Conservation (phyloP, 1,140 invertebrate genomes). For the Macrotrachela quadricornifera region DNA sequence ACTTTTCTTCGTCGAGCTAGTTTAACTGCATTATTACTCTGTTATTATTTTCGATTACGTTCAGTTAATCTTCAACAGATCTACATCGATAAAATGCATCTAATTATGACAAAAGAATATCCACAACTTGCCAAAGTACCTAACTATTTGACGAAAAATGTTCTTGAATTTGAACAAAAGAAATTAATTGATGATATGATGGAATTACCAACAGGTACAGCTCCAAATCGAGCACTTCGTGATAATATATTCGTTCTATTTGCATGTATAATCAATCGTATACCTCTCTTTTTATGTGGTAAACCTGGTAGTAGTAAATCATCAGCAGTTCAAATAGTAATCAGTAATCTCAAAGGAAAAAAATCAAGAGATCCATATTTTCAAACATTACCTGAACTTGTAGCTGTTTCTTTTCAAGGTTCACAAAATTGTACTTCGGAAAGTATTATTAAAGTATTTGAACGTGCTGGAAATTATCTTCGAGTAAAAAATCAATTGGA, state of each 20-base stretch:
- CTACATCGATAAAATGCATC: no score
- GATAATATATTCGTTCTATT: constrained; percentile 26
- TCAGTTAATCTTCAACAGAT: no score
- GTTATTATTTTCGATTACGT: no score
- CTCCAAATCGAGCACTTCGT: constrained; percentile 19
- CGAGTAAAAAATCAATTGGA: constrained; percentile 15
- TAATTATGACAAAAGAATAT: no score
- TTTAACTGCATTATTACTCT: no score
- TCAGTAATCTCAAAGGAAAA: constrained; percentile 19
- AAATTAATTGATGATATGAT: no score
- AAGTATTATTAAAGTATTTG: constrained; percentile 19
- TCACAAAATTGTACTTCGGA: constrained; percentile 20
- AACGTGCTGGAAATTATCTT: constrained; percentile 19
- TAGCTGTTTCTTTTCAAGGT: constrained; percentile 21
- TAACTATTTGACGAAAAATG: no score
- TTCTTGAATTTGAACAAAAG: no score
- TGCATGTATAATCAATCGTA: constrained; percentile 18
- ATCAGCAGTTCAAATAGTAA: constrained; percentile 19
- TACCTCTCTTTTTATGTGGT: constrained; percentile 23
- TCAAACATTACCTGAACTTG: constrained; percentile 16
- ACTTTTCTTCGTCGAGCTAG: background rate
- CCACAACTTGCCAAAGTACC: no score
- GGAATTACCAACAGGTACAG: constrained; percentile 15
- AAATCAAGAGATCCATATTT: constrained; percentile 13
- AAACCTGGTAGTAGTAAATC: constrained; percentile 26